Conservation (phyloP, 2,888 invertebrate species). For the Nymphalis urticae region DNA sequence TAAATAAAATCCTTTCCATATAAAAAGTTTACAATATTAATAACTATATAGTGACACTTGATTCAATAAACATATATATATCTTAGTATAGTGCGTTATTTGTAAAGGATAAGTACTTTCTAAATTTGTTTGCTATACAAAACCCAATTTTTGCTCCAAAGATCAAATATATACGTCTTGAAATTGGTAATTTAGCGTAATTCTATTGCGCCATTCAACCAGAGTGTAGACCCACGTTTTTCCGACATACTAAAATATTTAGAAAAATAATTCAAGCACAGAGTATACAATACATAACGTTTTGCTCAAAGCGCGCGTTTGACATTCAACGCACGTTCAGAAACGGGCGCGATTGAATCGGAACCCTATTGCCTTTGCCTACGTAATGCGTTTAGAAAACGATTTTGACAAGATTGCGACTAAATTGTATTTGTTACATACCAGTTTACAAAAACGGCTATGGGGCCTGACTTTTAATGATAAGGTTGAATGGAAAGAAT, state of each 20-base stretch:
- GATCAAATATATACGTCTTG: no score
- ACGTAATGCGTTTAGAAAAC: constrained; percentile 17
- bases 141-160: no score
- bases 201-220: background rate
- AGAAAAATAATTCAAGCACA: constrained; percentile 1
- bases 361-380: constrained; percentile 10
- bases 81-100: background rate
- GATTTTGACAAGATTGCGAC: constrained; percentile 25
- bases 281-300: constrained; percentile 4
- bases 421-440: constrained; percentile 12
- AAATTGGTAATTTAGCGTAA: no score
- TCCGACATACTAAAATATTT: background rate
- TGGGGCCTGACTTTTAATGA: background rate
- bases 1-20: no score
- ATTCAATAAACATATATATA: no score
- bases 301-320: constrained; percentile 7
- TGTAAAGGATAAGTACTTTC: no score
- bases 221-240: constrained; percentile 9
- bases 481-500: background rate
- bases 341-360: constrained; percentile 22
- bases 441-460: background rate
- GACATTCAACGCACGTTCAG: constrained; percentile 21
- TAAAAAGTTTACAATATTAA: no score
- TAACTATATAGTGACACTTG: no score
- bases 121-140: no score